Evolutionary conservation across 2,797 vertebrate genomes (phyloP).

Genomic region (Parambassis ranga): DNA sequence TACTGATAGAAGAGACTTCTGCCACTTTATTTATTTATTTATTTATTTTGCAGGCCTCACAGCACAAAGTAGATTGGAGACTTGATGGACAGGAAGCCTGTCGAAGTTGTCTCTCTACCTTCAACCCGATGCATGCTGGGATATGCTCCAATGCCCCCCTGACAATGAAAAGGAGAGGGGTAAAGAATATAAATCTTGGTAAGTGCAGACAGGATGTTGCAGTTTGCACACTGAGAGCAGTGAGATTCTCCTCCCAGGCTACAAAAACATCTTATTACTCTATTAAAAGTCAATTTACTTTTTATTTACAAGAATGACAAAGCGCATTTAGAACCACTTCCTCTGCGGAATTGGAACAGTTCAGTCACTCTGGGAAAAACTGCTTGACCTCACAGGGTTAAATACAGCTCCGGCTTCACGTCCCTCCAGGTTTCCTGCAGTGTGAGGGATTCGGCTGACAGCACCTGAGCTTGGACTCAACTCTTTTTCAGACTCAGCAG

Average conservation of each 20-base stretch:
- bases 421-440: constrained; percentile 40
- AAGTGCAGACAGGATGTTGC: background rate
- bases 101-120: constrained; percentile 39
- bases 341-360: constrained; percentile 19
- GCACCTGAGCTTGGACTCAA: constrained; percentile 19
- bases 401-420: constrained; percentile 41
- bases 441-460: constrained; percentile 18
- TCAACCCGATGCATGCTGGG: constrained; percentile 53
- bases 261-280: background rate
- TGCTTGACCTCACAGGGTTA: constrained; percentile 57
- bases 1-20: background rate
- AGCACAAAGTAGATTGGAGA: constrained; percentile 20
- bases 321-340: constrained; percentile 2
- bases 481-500: background rate
- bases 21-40: no score
- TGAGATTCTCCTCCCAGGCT: background rate
- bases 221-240: background rate
- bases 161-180: constrained; percentile 44
- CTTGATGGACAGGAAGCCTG: constrained; percentile 48
- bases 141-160: constrained; percentile 54
- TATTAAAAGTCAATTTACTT: no score
- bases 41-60: no score
- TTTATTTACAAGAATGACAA: no score
- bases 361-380: constrained; percentile 27
- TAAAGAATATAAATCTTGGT: constrained; percentile 57